Conservation (phyloP, 2,797 vertebrate genomes). For the Enteromius anoplus region DNA sequence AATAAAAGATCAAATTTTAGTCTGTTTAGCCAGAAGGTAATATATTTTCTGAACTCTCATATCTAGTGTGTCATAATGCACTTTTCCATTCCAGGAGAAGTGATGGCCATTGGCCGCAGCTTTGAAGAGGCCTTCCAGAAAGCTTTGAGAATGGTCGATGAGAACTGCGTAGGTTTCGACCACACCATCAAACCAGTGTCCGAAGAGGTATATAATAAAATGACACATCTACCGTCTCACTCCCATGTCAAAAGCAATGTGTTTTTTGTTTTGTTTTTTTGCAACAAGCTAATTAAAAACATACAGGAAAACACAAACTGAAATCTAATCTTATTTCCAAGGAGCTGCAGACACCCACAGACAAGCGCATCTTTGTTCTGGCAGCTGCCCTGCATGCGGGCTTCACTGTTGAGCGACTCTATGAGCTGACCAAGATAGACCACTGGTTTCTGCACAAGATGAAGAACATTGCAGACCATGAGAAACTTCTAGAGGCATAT, state of each 20-base stretch:
- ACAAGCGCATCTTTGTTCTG: slow-evolving; percentile 96
- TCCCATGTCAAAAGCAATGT: not conserved
- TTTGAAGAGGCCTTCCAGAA: slow-evolving; percentile 99
- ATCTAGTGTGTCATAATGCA: not conserved
- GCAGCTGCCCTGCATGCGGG: slow-evolving; percentile 85
- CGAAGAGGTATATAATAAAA: slow-evolving; percentile 76
- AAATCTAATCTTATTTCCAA: slow-evolving; percentile 60
- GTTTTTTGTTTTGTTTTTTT: not conserved
- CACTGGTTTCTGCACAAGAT: slow-evolving; percentile 97
- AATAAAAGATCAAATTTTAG: not conserved
- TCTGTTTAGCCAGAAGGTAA: not conserved
- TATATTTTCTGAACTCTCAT: not conserved
- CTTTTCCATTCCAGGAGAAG: slow-evolving; percentile 81
- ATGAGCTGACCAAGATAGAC: slow-evolving; percentile 94
- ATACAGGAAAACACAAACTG: not conserved
- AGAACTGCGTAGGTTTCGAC: slow-evolving; percentile 96
- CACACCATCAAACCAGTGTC: slow-evolving; percentile 89
- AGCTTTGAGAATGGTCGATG: slow-evolving; percentile 96
- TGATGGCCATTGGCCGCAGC: slow-evolving; percentile 94
- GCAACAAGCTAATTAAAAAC: too few species aligned
- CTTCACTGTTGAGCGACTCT: slow-evolving; percentile 90
- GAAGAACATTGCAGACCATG: slow-evolving; percentile 91
- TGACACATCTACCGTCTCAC: not conserved
- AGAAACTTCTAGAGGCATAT: slow-evolving; percentile 82
- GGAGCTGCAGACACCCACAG: slow-evolving; percentile 94